Evolutionary conservation across 2,797 vertebrate species (phyloP), one percentile per base, ranked within the genome.

Genomic region (Pangasius mekongensis): DNA sequence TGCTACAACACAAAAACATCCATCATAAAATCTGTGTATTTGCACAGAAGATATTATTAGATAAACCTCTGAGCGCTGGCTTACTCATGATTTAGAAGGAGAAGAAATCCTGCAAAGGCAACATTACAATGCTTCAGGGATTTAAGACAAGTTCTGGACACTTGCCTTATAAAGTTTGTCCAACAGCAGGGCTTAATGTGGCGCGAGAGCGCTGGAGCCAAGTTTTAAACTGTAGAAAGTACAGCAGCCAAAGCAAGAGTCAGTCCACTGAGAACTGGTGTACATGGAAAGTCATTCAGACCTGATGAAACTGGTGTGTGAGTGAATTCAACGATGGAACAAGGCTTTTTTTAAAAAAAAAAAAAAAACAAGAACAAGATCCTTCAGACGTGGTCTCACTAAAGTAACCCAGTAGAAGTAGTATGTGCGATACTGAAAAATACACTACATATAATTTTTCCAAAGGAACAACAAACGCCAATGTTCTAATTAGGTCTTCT

Each of bases 151-250:
- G 89, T 92, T 89, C 90, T 93, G 87, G 88, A 94, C 93, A 95
- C 92, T 93, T 80, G 91, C 89, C 87, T 81, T 90, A 90, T 87
- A 90, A 89, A 89, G 78, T 78, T 86, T 86, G 86, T 88, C 92
- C 93, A 94, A 92, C 91, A 89, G 92, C 91, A 81, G 90, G 91
- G 92, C 85, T 92, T 47, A 93, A 93, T 94, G 93, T 58, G 9
- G 27, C 27, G 1, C 18, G 4, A 33, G 20, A 33, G 30, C 18
- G 30, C 5, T 36, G 20, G 30, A 36, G 60, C 18, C 54, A 36
- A 81, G 78, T 39, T 24, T 81, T 5, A 60, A 60, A 81, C 78
- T 60, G 2, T 60, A 24, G 14, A 83, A n/a, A 47, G 8, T 47
- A 66, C 7, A 49, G 7, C 39, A 64, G 60, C 24, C n/a, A 30